These are phyloP conservation scores for Phocoena phocoena DNA, from an alignment of 2,113 vertebrate genomes.

Conservation along the genomic window DNA sequence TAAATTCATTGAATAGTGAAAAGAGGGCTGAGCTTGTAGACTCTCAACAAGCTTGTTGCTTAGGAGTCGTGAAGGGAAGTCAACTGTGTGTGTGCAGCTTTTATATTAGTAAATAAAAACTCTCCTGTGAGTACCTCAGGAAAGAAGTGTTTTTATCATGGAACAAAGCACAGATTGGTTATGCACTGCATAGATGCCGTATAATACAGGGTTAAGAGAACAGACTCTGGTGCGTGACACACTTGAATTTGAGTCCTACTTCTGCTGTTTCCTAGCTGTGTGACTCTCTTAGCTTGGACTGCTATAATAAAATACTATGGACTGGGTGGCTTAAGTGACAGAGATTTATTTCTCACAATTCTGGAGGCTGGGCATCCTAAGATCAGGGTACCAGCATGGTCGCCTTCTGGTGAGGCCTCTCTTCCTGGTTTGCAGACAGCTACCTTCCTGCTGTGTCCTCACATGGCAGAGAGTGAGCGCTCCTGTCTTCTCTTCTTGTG, in stretches of 20 bases:
- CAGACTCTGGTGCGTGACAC: background rate
- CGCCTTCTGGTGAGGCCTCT: background rate
- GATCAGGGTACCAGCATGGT: background rate
- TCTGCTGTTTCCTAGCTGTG: background rate
- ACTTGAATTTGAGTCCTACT: background rate
- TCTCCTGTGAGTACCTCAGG: background rate
- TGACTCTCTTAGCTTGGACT: background rate
- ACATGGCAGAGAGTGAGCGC: background rate
- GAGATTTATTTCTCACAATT: background rate
- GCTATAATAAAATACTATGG: background rate
- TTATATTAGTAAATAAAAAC: background rate
- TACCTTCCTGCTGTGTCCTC: background rate
- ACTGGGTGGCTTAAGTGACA: background rate
- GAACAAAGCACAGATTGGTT: background rate
- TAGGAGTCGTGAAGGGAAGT: background rate
- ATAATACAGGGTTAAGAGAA: background rate
- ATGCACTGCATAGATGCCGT: background rate
- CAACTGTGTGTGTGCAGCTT: background rate
- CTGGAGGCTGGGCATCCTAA: background rate
- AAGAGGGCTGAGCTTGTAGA: background rate
- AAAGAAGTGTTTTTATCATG: background rate
- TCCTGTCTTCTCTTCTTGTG: background rate
- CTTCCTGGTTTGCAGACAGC: background rate
- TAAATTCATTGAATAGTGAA: background rate
- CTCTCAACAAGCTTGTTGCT: background rate